Percentiles rank a stretch among this genome's conserved stretches.
These are phyloP conservation scores for Nymphalis io DNA, from an alignment of 1,140 invertebrate genomes.

Conservation along the genomic window DNA sequence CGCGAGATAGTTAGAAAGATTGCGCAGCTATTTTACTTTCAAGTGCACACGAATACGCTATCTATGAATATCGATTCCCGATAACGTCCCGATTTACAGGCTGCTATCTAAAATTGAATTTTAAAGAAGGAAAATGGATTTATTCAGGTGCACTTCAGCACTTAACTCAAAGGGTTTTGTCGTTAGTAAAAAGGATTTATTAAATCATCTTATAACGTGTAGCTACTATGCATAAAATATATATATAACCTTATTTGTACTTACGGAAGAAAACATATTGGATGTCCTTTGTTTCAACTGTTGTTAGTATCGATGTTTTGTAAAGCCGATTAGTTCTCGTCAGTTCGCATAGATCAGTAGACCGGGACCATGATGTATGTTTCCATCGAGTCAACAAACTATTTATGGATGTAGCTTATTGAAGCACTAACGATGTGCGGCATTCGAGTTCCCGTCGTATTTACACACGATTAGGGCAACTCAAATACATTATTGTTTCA, in stretches of 20 bases:
- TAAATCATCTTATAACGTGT: slow-evolving; percentile 3
- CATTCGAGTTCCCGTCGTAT: slow-evolving; percentile 37
- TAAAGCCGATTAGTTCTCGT: slow-evolving; percentile 29
- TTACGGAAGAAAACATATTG: neutral
- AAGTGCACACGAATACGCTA: slow-evolving; percentile 37
- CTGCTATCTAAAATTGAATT: slow-evolving; percentile 44
- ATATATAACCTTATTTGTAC: neutral
- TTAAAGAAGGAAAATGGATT: slow-evolving; percentile 42
- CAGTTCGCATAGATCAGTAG: slow-evolving; percentile 25
- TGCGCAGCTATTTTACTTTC: slow-evolving; percentile 41
- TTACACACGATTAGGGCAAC: slow-evolving; percentile 44
- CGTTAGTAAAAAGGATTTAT: slow-evolving; percentile 9
- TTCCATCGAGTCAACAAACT: slow-evolving; percentile 31
- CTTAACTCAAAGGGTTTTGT: slow-evolving; percentile 24
- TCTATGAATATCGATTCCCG: slow-evolving; percentile 55
- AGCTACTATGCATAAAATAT: neutral
- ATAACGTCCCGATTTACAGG: slow-evolving; percentile 42
- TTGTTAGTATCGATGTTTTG: slow-evolving; percentile 14
- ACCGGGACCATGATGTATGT: slow-evolving; percentile 25
- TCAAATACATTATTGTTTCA: slow-evolving; percentile 43
- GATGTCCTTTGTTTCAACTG: neutral
- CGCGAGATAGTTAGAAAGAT: slow-evolving; percentile 41
- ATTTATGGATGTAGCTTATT: slow-evolving; percentile 38
- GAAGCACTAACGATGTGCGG: slow-evolving; percentile 34
- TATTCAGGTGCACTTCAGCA: slow-evolving; percentile 31